These are phyloP conservation scores for Hesperophylax magnus DNA, from an alignment of 1,140 invertebrate genomes.

Conservation along the genomic window DNA sequence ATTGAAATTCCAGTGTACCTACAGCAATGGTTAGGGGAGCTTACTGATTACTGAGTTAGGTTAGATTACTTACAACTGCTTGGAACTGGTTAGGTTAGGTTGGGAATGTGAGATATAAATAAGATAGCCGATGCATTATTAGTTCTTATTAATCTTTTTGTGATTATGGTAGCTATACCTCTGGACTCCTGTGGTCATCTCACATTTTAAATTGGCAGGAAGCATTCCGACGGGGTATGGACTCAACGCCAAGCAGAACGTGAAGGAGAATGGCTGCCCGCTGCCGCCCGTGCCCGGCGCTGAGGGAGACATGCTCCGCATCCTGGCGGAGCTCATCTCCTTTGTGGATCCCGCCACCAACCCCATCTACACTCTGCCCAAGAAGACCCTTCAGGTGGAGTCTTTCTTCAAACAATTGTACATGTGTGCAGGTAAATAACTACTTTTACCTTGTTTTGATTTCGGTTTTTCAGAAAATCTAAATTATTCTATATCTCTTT, in stretches of 20 bases:
- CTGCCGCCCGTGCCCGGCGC: conserved; percentile 25
- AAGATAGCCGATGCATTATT: too few relatives aligned
- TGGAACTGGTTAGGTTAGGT: too few relatives aligned
- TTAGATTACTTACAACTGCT: too few relatives aligned
- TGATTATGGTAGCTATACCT: too few relatives aligned
- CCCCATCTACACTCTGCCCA: conserved; percentile 38
- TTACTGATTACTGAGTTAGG: too few relatives aligned
- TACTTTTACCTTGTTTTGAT: background rate
- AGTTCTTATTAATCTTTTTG: too few relatives aligned
- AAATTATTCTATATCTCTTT: too few relatives aligned
- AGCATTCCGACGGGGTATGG: conserved; percentile 45
- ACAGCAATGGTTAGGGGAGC: too few relatives aligned
- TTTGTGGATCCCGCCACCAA: background rate
- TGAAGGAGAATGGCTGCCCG: conserved; percentile 2
- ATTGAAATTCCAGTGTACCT: too few relatives aligned
- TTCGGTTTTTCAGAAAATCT: too few relatives aligned
- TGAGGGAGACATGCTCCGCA: conserved; percentile 5
- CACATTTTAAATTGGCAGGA: conserved; percentile 19
- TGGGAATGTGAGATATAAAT: too few relatives aligned
- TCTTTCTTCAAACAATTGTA: conserved; percentile 42
- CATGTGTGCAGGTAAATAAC: conserved; percentile 15
- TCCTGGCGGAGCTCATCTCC: conserved; percentile 25
- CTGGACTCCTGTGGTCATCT: too few relatives aligned
- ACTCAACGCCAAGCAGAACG: conserved; percentile 13
- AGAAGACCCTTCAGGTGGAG: background rate